Percentiles rank a stretch among this genome's conserved stretches.
phyloP scores from a whole-genome alignment of 2,888 invertebrate genomes.

The Odontothrips loti region DNA sequence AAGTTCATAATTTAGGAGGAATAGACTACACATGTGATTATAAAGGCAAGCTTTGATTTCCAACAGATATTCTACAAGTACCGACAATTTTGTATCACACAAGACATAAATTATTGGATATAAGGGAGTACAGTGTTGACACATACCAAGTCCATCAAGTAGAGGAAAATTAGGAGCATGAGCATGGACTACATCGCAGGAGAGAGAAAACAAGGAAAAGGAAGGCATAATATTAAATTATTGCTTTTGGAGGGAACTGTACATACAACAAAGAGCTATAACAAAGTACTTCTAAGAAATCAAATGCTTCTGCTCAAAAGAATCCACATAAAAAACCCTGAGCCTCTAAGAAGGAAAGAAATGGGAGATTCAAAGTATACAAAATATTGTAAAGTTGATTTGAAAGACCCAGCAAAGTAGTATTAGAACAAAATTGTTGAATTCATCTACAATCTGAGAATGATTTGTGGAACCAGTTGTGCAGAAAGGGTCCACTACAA shows the following conservation, averaged over 20 bases:
- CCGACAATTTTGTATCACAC: not conserved
- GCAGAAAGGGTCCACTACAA: no score
- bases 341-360: no score
- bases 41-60: not conserved
- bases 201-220: conserved; percentile 27
- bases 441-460: not conserved
- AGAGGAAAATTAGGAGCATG: conserved; percentile 41
- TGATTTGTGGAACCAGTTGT: no score
- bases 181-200: conserved; percentile 38
- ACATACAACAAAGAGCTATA: not conserved
- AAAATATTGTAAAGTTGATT: not conserved
- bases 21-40: no score
- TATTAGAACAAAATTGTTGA: not conserved
- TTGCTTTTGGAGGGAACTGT: not conserved
- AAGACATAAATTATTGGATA: not conserved
- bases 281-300: not conserved
- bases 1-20: not conserved
- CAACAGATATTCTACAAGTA: conserved; percentile 14
- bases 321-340: no score
- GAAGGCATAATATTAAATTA: conserved; percentile 15
- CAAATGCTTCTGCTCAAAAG: no score
- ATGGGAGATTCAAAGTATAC: not conserved
- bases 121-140: conserved; percentile 27
- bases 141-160: conserved; percentile 42
- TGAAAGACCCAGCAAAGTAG: not conserved